Evolutionary conservation across 2,797 vertebrate genomes (phyloP), one percentile per base, ranked within the genome.

Genomic region (Oryzias dopingdopingensis): DNA sequence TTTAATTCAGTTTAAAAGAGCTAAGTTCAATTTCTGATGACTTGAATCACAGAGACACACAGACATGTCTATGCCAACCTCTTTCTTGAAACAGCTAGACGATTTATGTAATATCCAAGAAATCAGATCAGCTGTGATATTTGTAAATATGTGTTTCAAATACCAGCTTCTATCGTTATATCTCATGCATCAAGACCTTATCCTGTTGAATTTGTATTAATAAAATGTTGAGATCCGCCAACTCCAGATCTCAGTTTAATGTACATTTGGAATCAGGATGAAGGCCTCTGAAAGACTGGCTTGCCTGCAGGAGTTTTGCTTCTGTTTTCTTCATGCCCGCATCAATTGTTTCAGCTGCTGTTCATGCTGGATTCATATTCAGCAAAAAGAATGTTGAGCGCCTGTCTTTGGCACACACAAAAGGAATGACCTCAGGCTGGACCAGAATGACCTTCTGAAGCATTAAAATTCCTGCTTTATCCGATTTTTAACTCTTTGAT

Each of bases 361-460:
- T 56, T 40, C 14, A 20, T 42, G 23, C 22, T 47, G 56, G 47
- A 63, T 53, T 81, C 52, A 52, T 56, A 62, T 67, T 59, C 44
- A 65, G 50, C 74, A 65, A 59, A 61, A 74, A 62, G 61, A 65
- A 59, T 12, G 56, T 42, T 42, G 45, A 7, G 52, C 18, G 44
- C 69, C 63, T 74, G 22, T 54, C 50, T 50, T 7, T 67, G 65
- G 61, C 70, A 61, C 17, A 77, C 51, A 75, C 54, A 62, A 24
- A 32, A 75, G 70, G 74, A 80, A 83, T 17, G 64, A 42, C 74
- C 73, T 51, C 49, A 1, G 79, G 79, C 75, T 23, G 59, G 23
- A 62, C 10, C 41, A n/a, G 47, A 43, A 42, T 1, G 49, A 50
- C 47, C 47, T 8, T 54, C 53, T 52, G 41, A 29, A 37, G 53